Evolutionary conservation across 2,113 vertebrate species (phyloP).

Genomic region (Copsychus sechellarum): DNA sequence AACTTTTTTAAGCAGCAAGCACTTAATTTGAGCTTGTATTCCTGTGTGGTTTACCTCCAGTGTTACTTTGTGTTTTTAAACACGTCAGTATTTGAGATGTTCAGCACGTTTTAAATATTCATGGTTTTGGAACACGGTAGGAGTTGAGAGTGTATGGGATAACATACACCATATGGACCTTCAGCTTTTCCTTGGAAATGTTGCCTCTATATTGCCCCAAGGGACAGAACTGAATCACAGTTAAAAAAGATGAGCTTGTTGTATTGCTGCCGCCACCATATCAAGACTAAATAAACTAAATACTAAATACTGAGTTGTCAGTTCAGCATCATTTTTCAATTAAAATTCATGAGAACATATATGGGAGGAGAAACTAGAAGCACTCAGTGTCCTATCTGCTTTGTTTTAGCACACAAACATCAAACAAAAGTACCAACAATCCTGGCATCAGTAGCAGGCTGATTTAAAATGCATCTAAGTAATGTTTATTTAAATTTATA

Average conservation of each 20-base stretch:
- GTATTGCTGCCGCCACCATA: background rate
- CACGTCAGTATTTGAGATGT: background rate
- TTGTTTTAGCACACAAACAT: background rate
- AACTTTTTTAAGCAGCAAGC: background rate
- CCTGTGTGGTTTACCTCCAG: background rate
- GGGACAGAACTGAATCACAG: background rate
- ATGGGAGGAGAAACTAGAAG: background rate
- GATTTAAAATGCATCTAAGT: background rate
- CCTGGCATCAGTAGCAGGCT: background rate
- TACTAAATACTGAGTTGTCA: background rate
- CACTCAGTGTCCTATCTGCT: background rate
- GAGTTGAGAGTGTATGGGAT: background rate
- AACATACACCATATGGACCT: background rate
- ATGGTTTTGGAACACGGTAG: background rate
- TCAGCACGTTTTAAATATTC: background rate
- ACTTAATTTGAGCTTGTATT: background rate
- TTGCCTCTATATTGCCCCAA: background rate
- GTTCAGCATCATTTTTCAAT: background rate
- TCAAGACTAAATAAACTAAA: background rate
- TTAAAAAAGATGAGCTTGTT: background rate
- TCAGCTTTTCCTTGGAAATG: background rate
- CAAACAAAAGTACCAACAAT: background rate
- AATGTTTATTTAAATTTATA: background rate
- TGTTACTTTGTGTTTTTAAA: background rate
- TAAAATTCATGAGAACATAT: background rate